Evolutionary conservation across 2,113 vertebrate species (phyloP), one percentile per base, ranked within the genome.

Genomic region (Laticauda laticaudata): DNA sequence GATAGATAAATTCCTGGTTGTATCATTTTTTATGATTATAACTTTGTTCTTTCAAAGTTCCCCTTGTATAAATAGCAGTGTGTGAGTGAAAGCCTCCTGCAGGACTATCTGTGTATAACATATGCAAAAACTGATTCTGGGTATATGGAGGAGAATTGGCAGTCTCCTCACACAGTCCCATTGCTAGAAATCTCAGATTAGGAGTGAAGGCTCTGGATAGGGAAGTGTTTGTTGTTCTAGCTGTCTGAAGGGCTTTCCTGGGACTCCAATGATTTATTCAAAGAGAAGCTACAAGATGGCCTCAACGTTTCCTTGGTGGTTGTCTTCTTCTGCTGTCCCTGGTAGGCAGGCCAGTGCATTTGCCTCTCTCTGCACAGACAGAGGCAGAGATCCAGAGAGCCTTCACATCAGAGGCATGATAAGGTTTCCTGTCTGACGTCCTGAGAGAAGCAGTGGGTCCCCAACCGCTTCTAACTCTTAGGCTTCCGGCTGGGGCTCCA

Each of bases 401-500:
- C 94, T 91, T 91, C 92, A 1, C 53, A 59, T 89, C 93, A 1
- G 54, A 59, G 94, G 94, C 92, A 29, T 0, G 89, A 87, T 96
- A 97, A 97, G 90, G 87, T 94, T 98, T 98, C 98, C 98, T 98
- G 97, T 97, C 97, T 96, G 96, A 95, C 96, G 94, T 95, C 95
- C 96, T 89, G 0, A 89, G 95, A 95, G 95, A 96, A 97, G 96
- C 97, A 96, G 95, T 91, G 94, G 96, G 97, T 97, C 97, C 96
- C 95, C 97, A 98, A 98, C 98, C 96, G 98, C 98, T 97, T 97
- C 97, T 97, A 98, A 97, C 94, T 90, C 93, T 97, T 97, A 96
- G 90, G 98, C 97, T 99, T 99, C 99, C 98, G 98, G 98, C 97
- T 94, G 97, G 97, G 95, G 97, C 97, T 97, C 97, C 96, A 96